Evolutionary conservation across 2,888 invertebrate species (phyloP).

Genomic region (Diarsia rubi): DNA sequence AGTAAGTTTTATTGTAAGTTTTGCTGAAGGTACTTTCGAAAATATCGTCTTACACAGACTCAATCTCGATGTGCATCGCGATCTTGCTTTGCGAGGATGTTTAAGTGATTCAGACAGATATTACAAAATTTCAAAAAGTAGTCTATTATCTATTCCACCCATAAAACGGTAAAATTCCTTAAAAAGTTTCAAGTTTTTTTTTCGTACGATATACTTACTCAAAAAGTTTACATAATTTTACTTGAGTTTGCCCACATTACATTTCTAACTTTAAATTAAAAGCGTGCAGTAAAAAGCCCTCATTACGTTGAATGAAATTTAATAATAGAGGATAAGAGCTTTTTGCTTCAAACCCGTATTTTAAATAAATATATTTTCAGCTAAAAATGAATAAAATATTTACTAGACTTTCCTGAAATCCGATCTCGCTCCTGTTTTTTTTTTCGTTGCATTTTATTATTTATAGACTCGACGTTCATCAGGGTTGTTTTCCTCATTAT

Average conservation of each 20-base stretch:
- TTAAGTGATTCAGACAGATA: neutral
- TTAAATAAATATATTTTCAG: neutral
- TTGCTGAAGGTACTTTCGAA: neutral
- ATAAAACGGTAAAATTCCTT: too few relatives aligned
- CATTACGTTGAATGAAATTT: slow-evolving; percentile 42
- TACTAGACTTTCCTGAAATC: slow-evolving; percentile 4
- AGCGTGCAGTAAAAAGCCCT: neutral
- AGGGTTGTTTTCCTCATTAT: neutral
- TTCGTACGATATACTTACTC: neutral
- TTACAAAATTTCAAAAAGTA: neutral
- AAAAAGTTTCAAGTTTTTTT: neutral
- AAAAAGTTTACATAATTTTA: slow-evolving; percentile 2
- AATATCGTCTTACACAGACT: neutral
- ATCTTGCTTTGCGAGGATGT: neutral
- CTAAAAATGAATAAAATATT: neutral
- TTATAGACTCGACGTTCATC: slow-evolving; percentile 14
- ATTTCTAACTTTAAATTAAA: slow-evolving; percentile 41
- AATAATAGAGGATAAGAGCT: slow-evolving; percentile 23
- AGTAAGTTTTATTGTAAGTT: too few relatives aligned
- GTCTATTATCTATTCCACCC: too few relatives aligned
- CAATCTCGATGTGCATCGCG: too few relatives aligned
- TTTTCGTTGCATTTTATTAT: slow-evolving; percentile 19
- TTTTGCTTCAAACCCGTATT: slow-evolving; percentile 11
- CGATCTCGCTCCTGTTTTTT: slow-evolving; percentile 7
- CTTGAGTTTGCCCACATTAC: neutral